Conservation (phyloP, 1,140 invertebrate species). For the Stenopsyche tienmushanensis region DNA sequence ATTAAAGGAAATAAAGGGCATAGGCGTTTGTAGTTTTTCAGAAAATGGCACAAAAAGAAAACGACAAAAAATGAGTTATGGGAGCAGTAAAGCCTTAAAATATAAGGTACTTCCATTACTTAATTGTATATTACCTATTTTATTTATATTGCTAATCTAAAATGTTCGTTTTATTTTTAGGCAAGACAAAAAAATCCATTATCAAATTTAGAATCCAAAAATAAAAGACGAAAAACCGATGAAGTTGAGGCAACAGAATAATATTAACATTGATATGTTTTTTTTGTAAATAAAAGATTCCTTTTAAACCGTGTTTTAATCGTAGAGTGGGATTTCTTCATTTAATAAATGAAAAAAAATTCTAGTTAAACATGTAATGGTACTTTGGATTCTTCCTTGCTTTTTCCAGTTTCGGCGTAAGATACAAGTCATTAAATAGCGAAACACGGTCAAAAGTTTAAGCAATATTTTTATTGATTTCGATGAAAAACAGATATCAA, state of each 20-base stretch:
- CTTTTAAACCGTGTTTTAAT: constrained; percentile 18
- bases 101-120: constrained; percentile 48
- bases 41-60: constrained; percentile 41
- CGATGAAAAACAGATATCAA: too few relatives aligned
- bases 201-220: constrained; percentile 45
- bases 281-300: constrained; percentile 26
- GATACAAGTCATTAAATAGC: too few relatives aligned
- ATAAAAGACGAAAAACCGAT: constrained; percentile 33
- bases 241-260: constrained; percentile 22
- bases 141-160: constrained; percentile 9
- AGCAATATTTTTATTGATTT: too few relatives aligned
- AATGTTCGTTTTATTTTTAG: constrained; percentile 45
- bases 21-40: constrained; percentile 45
- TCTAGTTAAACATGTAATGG: too few relatives aligned
- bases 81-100: constrained; percentile 50
- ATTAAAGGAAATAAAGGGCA: constrained; percentile 62
- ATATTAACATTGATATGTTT: constrained; percentile 17
- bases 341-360: too few relatives aligned
- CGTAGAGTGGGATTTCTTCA: too few relatives aligned
- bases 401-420: too few relatives aligned
- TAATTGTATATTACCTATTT: not conserved
- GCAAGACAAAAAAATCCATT: constrained; percentile 51
- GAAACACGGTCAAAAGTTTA: too few relatives aligned
- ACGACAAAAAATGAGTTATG: constrained; percentile 45
- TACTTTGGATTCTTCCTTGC: too few relatives aligned